Percentiles rank a stretch among this genome's conserved stretches.
phyloP scores from a whole-genome alignment of 2,113 vertebrate genomes.

The Conger conger region DNA sequence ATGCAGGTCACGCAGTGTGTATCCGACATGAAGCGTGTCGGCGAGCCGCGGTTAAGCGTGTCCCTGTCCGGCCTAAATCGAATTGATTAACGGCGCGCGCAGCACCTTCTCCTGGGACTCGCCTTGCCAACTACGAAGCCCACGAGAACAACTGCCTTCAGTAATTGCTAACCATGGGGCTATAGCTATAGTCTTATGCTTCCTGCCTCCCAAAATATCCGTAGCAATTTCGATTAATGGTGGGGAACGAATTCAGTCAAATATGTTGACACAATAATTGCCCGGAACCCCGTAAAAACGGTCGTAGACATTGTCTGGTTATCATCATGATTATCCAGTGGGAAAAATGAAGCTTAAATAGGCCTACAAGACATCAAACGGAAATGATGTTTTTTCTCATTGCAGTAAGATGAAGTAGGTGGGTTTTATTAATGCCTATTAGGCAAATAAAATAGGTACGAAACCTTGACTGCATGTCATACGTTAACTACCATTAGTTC shows the following conservation, averaged over 20 bases:
- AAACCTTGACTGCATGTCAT: neutral
- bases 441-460: neutral
- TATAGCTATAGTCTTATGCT: neutral
- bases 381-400: no score
- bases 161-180: constrained; percentile 19
- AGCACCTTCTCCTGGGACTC: constrained; percentile 34
- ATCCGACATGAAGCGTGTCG: constrained; percentile 34
- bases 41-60: constrained; percentile 39
- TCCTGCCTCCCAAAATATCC: neutral
- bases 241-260: neutral
- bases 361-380: no score
- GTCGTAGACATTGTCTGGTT: neutral
- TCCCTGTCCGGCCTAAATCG: constrained; percentile 41
- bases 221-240: neutral
- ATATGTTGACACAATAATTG: neutral
- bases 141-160: constrained; percentile 5
- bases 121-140: constrained; percentile 27
- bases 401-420: no score
- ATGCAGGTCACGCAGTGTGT: constrained; percentile 30
- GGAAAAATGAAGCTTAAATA: neutral
- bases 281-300: neutral
- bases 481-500: neutral
- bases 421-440: no score
- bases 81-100: constrained; percentile 47
- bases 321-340: neutral